Conservation (phyloP, 2,113 vertebrate genomes). For the Python bivittatus region DNA sequence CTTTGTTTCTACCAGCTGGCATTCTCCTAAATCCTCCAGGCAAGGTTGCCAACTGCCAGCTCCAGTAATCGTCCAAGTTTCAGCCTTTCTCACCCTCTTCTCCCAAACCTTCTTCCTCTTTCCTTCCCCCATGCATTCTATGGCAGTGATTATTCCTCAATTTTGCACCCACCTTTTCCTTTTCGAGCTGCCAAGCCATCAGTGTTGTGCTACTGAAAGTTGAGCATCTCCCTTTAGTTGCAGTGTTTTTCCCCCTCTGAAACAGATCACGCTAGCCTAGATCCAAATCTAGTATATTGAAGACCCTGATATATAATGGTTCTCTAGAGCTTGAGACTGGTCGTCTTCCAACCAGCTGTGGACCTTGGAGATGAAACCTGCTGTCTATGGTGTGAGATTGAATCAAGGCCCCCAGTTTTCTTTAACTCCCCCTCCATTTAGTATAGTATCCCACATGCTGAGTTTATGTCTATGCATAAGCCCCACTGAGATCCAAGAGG, state of each 20-base stretch:
- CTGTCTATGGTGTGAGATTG: not conserved
- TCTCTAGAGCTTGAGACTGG: not conserved
- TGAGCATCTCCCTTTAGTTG: not conserved
- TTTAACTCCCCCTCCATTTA: not conserved
- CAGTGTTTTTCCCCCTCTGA: not conserved
- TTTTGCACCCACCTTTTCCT: not conserved
- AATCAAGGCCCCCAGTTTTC: not conserved
- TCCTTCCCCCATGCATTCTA: not conserved
- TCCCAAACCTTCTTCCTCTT: not conserved
- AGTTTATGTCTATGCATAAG: not conserved
- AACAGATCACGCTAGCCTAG: not conserved
- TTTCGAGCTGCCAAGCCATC: not conserved
- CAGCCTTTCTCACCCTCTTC: not conserved
- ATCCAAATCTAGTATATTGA: not conserved
- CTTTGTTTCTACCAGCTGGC: not conserved
- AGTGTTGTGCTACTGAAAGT: not conserved
- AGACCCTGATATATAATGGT: not conserved
- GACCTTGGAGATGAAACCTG: not conserved
- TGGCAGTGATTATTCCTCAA: not conserved
- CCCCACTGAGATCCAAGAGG: not conserved
- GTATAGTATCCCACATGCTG: not conserved
- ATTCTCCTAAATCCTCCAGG: not conserved
- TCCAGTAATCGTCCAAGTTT: not conserved
- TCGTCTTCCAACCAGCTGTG: not conserved
- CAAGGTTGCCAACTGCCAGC: not conserved